Conservation (phyloP, 2,113 vertebrate species). For the Chlorodrepanis virens region DNA sequence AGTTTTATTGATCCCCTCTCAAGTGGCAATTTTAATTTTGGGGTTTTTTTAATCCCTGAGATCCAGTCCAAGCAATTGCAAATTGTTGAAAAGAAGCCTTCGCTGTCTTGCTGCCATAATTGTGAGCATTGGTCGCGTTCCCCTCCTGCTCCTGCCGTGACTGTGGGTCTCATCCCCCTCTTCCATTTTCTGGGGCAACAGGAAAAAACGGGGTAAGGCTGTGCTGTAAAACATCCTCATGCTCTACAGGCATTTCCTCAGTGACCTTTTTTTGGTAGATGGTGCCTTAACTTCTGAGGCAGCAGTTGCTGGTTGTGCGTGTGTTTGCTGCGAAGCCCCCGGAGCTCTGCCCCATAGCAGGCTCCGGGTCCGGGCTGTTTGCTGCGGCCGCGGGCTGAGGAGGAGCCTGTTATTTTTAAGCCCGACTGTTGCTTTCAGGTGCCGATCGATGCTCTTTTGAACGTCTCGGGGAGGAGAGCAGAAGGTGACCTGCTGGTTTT, state of each 20-base stretch:
- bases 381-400: background rate
- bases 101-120: background rate
- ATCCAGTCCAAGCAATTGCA: background rate
- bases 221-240: background rate
- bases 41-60: background rate
- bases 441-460: slow-evolving; percentile 6
- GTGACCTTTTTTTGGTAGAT: accelerated
- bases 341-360: background rate
- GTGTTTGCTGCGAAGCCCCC: accelerated
- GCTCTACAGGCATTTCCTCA: background rate
- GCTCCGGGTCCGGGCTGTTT: background rate
- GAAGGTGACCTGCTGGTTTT: slow-evolving; percentile 25
- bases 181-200: accelerated
- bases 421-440: background rate
- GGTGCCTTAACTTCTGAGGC: background rate
- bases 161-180: accelerated
- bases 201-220: background rate
- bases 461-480: background rate
- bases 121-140: accelerated
- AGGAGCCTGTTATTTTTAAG: background rate
- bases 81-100: background rate
- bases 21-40: background rate
- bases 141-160: background rate
- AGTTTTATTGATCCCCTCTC: background rate
- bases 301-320: accelerated